Evolutionary conservation across 30 jellyfish, hydroid and myxozoan genomes (phyloP).

Genomic region (Chrysaora quinquecirrha): DNA sequence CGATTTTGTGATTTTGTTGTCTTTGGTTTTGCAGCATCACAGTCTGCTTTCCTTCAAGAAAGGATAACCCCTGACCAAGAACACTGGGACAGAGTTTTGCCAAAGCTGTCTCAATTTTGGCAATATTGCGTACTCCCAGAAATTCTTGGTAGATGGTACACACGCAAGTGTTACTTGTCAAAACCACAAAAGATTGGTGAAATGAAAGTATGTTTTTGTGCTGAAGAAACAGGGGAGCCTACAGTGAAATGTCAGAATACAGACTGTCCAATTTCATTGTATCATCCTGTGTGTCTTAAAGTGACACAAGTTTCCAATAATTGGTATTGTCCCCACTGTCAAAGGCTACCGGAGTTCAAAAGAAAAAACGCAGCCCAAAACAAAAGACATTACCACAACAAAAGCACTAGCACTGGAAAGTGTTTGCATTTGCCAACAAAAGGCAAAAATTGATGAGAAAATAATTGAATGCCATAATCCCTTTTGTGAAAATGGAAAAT

Average conservation of each 20-base stretch:
- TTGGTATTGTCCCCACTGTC: conserved; percentile 67
- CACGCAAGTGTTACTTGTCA: too few relatives aligned
- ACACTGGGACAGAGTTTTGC: background rate
- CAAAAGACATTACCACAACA: conserved; percentile 43
- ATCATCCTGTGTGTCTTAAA: conserved; percentile 52
- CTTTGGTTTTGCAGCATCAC: conserved; percentile 4
- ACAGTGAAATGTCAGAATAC: conserved; percentile 44
- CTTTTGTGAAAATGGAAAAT: conserved; percentile 40
- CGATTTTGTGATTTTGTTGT: conserved; percentile 48
- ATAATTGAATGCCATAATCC: conserved; percentile 56
- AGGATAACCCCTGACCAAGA: conserved; percentile 1
- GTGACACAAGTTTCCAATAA: conserved; percentile 43
- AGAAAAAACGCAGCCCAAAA: conserved; percentile 51
- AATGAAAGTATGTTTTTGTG: conserved; percentile 42
- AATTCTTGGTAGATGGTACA: too few relatives aligned
- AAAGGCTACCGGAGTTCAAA: conserved; percentile 50
- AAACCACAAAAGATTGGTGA: conserved; percentile 35
- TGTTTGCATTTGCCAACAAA: conserved; percentile 53
- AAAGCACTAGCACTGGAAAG: conserved; percentile 45
- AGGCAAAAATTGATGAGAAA: conserved; percentile 49
- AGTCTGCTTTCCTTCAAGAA: conserved; percentile 4
- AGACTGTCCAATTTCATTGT: conserved; percentile 49
- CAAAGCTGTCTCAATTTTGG: conserved; percentile 1
- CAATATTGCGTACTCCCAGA: too few relatives aligned
- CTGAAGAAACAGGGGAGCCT: conserved; percentile 55